phyloP scores from a whole-genome alignment of 2,113 vertebrate genomes.

The Bettongia penicillata region DNA sequence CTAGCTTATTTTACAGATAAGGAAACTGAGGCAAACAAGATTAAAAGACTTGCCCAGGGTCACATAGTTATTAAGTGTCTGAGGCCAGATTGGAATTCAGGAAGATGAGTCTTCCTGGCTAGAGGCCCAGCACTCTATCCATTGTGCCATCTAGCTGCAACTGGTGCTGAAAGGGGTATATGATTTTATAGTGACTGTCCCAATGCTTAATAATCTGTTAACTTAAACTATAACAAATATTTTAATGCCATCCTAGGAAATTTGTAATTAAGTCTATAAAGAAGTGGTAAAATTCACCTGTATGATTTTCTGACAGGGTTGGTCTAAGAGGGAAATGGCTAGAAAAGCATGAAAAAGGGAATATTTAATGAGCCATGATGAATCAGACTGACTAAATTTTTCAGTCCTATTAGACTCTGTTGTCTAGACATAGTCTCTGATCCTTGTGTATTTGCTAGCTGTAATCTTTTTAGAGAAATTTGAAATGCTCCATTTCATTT shows the following conservation, averaged over 20 bases:
- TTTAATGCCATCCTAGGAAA: not conserved
- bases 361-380: slow-evolving; percentile 34
- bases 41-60: not conserved
- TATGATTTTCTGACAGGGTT: not conserved
- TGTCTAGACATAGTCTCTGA: slow-evolving; percentile 29
- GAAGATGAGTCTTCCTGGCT: not conserved
- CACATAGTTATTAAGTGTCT: not conserved
- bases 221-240: not conserved
- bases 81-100: not conserved
- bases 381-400: slow-evolving; percentile 21
- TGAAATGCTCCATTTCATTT: not conserved
- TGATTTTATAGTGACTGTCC: not conserved
- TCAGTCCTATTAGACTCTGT: slow-evolving; percentile 29
- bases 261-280: not conserved
- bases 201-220: not conserved
- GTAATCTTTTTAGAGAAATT: slow-evolving; percentile 39
- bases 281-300: not conserved
- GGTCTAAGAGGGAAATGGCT: not conserved
- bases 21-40: not conserved
- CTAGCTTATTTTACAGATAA: not conserved
- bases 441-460: not conserved
- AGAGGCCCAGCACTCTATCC: not conserved
- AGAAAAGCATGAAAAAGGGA: not conserved
- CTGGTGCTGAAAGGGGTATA: not conserved
- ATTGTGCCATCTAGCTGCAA: not conserved